phyloP scores from a whole-genome alignment of 2,113 vertebrate species.

The Capreolus pygargus region DNA sequence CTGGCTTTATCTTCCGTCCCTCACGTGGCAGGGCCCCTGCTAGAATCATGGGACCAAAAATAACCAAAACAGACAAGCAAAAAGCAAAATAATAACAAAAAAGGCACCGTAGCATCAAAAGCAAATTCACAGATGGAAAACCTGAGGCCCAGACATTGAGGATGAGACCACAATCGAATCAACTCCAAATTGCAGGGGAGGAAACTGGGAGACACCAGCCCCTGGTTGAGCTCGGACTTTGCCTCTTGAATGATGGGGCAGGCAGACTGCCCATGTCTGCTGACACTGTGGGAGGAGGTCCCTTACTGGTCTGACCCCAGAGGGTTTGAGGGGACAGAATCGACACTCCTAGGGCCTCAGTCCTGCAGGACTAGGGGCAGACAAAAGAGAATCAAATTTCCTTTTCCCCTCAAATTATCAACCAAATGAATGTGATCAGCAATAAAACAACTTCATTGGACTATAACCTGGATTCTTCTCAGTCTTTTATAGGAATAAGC shows the following conservation, averaged over 20 bases:
- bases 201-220: fast-evolving
- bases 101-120: too few species aligned
- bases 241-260: not conserved
- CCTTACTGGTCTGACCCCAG: not conserved
- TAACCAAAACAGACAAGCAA: not conserved
- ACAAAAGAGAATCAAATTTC: not conserved
- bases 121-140: not conserved
- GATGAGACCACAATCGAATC: fast-evolving
- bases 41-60: not conserved
- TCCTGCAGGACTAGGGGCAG: fast-evolving
- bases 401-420: not conserved
- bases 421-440: not conserved
- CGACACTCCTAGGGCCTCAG: fast-evolving
- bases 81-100: not conserved
- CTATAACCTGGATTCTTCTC: fast-evolving
- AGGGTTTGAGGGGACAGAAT: fast-evolving
- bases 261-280: fast-evolving
- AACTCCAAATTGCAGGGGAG: fast-evolving
- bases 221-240: fast-evolving
- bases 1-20: fast-evolving
- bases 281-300: fast-evolving
- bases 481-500: not conserved
- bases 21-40: not conserved
- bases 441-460: too few species aligned
- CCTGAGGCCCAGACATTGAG: not conserved